phyloP scores from a whole-genome alignment of 2,888 invertebrate species.

The Anaspis maculata region DNA sequence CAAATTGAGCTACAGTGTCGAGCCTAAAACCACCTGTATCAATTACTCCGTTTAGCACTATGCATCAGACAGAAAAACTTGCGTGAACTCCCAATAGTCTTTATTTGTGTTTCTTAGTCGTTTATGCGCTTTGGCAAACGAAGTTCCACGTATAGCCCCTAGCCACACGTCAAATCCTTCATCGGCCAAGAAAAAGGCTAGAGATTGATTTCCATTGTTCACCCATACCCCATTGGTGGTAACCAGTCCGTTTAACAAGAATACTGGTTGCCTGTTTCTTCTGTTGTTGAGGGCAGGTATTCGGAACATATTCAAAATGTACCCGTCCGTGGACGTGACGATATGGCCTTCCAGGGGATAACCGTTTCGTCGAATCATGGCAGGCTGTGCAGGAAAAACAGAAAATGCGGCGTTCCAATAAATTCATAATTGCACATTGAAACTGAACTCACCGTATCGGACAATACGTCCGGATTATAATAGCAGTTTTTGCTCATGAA shows the following conservation, averaged over 20 bases:
- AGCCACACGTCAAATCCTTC: conserved; percentile 68
- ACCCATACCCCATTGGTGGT: conserved; percentile 19
- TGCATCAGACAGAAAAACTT: too few relatives aligned
- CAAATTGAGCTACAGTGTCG: too few relatives aligned
- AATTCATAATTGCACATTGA: too few relatives aligned
- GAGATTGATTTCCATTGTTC: conserved; percentile 23
- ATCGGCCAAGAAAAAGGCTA: conserved; percentile 56
- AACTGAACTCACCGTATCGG: conserved; percentile 3
- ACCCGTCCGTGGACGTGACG: conserved; percentile 3
- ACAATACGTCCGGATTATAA: conserved; percentile 6
- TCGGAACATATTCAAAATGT: conserved; percentile 6
- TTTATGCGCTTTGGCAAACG: conserved; percentile 57
- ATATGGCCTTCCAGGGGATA: conserved; percentile 4
- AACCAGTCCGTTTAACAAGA: too few relatives aligned
- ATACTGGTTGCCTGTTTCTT: too few relatives aligned
- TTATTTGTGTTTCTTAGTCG: conserved; percentile 45
- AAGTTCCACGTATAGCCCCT: conserved; percentile 71
- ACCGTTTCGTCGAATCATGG: conserved; percentile 3
- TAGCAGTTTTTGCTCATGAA: conserved; percentile 5
- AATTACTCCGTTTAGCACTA: too few relatives aligned
- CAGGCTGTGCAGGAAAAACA: conserved; percentile 2
- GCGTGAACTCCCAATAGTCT: conserved; percentile 58
- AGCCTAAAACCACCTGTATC: too few relatives aligned
- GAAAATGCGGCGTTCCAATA: too few relatives aligned
- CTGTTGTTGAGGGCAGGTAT: conserved; percentile 13